Percentiles rank a stretch among this genome's conserved stretches.
Evolutionary conservation across 2,113 vertebrate species (phyloP).

Genomic region (Ranitomeya variabilis): DNA sequence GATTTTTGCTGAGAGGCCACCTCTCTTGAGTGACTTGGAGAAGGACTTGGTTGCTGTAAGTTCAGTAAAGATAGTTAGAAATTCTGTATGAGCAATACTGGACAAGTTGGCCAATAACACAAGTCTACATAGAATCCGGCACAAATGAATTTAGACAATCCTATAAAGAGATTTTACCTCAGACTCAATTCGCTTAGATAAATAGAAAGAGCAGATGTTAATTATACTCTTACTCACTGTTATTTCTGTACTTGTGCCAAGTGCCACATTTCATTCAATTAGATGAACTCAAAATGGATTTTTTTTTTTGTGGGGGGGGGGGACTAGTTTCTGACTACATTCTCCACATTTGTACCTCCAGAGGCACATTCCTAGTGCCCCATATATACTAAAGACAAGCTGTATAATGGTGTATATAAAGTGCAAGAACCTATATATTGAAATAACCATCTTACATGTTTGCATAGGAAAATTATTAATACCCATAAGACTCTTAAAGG

Average conservation of each 20-base stretch:
- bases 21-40: not conserved
- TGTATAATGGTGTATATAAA: not conserved
- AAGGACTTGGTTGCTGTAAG: not conserved
- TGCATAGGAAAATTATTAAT: too few species aligned
- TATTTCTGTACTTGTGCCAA: not conserved
- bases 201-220: constrained; percentile 9
- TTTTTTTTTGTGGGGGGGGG: not conserved
- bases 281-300: not conserved
- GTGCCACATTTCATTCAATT: constrained; percentile 3
- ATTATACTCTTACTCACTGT: not conserved
- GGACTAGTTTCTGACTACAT: not conserved
- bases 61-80: not conserved
- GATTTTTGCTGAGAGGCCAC: not conserved
- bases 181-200: not conserved
- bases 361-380: too few species aligned
- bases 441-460: not conserved
- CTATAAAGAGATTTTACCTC: not conserved
- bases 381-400: not conserved
- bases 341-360: not conserved
- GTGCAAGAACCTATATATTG: not conserved
- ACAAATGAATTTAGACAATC: not conserved
- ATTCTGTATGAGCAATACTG: not conserved
- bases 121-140: not conserved
- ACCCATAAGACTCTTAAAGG: too few species aligned
- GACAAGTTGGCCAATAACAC: not conserved